Conservation (phyloP, 2,113 vertebrate species). For the Corvus hawaiiensis region DNA sequence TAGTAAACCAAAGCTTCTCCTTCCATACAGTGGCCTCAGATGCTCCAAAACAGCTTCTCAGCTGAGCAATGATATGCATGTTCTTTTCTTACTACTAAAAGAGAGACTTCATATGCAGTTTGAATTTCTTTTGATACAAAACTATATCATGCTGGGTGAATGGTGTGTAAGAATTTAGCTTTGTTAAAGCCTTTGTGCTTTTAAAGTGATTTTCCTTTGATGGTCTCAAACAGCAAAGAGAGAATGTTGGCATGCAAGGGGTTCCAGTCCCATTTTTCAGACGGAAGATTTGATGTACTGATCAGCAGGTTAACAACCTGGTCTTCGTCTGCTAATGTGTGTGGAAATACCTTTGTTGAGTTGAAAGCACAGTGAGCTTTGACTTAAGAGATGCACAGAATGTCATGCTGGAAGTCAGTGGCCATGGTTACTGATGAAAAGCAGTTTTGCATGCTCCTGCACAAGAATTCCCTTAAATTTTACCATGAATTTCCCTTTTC, state of each 20-base stretch:
- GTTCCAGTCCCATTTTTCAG: background rate
- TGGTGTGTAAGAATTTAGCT: background rate
- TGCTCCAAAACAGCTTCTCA: background rate
- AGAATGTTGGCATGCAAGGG: background rate
- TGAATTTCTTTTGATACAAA: background rate
- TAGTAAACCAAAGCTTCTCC: background rate
- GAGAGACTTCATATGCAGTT: background rate
- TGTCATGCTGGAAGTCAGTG: background rate
- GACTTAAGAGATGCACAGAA: background rate
- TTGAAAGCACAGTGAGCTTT: background rate
- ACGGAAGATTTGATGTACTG: background rate
- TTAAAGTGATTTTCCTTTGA: background rate
- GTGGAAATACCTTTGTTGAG: background rate
- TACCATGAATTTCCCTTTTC: background rate
- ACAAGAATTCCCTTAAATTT: background rate
- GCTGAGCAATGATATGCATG: background rate
- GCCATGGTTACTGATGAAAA: background rate
- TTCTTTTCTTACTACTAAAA: background rate
- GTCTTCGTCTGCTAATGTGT: rapidly evolving
- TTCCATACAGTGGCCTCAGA: background rate
- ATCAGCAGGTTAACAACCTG: background rate
- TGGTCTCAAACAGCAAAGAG: background rate
- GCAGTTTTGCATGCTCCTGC: background rate
- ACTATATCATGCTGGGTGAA: background rate
- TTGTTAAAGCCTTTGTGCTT: background rate